Evolutionary conservation across 2,113 vertebrate species (phyloP).

Genomic region (Oreotrochilus melanogaster): DNA sequence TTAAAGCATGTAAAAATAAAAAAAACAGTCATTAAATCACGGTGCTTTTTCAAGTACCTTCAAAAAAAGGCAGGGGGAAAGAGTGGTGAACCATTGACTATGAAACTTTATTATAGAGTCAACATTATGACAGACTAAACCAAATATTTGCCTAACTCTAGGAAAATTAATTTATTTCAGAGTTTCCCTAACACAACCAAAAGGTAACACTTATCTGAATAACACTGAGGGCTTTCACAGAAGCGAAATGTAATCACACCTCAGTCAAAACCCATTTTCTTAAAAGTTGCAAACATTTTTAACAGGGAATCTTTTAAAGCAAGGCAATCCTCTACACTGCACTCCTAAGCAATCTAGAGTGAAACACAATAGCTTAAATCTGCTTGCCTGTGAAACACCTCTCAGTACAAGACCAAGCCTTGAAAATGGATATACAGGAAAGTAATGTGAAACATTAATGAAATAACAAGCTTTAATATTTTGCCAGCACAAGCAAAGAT

Average conservation of each 20-base stretch:
- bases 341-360: neutral
- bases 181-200: neutral
- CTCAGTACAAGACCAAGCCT: neutral
- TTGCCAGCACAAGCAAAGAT: constrained; percentile 4
- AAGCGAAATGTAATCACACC: neutral
- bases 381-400: neutral
- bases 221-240: neutral
- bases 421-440: neutral
- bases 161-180: constrained; percentile 5
- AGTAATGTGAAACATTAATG: neutral
- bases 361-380: neutral
- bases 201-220: neutral
- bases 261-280: neutral
- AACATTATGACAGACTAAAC: neutral
- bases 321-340: neutral
- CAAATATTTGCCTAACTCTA: neutral
- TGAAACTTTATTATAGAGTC: neutral
- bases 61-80: neutral
- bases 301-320: neutral
- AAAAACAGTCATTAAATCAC: neutral
- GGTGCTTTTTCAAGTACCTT: neutral
- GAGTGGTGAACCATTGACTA: neutral
- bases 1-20: neutral
- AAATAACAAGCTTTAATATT: neutral
- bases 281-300: neutral